phyloP scores from a whole-genome alignment of 2,113 vertebrate genomes.

The Myotis yumanensis region DNA sequence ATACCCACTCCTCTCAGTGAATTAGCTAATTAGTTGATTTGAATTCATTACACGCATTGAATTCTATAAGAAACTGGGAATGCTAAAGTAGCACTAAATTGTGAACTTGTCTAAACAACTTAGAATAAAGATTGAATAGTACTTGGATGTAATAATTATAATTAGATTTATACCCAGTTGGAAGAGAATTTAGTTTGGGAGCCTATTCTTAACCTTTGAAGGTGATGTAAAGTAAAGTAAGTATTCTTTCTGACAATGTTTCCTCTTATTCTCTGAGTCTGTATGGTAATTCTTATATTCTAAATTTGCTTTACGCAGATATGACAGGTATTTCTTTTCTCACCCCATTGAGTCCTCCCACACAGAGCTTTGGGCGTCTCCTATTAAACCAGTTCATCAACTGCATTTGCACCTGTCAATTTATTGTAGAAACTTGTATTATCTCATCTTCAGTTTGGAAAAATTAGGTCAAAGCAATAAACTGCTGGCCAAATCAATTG shows the following conservation, averaged over 20 bases:
- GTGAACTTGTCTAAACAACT: background rate
- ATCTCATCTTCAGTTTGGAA: conserved; percentile 33
- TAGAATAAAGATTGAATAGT: background rate
- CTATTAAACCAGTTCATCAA: conserved; percentile 47
- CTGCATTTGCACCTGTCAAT: background rate
- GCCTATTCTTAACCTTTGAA: conserved; percentile 31
- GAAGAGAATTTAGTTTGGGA: background rate
- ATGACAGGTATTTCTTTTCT: background rate
- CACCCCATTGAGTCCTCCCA: background rate
- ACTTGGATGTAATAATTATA: background rate
- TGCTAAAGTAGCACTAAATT: background rate
- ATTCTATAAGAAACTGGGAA: background rate
- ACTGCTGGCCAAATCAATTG: background rate
- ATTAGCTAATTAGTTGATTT: too few species aligned
- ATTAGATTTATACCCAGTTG: background rate
- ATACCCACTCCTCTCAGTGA: background rate
- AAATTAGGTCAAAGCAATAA: conserved; percentile 46
- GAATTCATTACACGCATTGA: background rate
- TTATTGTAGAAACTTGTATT: conserved; percentile 42
- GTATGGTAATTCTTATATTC: background rate
- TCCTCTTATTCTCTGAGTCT: background rate
- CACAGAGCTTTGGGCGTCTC: background rate
- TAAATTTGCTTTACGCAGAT: background rate
- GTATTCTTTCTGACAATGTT: background rate
- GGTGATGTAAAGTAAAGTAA: background rate